Base-by-base conservation (phyloP, 2,888 invertebrate species). In the Xestia rhomboidea region DNA sequence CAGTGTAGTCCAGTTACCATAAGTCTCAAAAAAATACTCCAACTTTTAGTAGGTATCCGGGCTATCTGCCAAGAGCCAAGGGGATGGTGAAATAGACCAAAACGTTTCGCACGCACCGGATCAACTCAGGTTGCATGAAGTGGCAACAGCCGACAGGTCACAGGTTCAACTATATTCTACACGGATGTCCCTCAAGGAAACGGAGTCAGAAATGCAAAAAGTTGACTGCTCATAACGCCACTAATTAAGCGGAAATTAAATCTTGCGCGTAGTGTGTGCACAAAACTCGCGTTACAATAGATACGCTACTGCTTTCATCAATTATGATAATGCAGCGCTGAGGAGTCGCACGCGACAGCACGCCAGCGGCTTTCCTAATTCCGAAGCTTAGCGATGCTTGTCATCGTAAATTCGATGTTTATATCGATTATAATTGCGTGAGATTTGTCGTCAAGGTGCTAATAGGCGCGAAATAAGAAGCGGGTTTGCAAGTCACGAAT, bases 321-420 rank as follows among this genome's bases (percentile, higher is more conserved):
- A 96, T 96, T 96, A 96, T 95, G 95, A 93, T 95, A 95, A 96
- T 96, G 88, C 82, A 71, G 83, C 87, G 89, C 88, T 84, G 90
- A 85, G 77, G 77, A 54, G 76, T 68, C 93, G 88, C 93, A 92
- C 93, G 93, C 92, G 89, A 92, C 87, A 70, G 38, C 73, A 21
- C 73, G 68, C 80, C 88, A 74, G 85, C 86, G 87, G 94, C 95
- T 95, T 95, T 95, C 95, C 93, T 93, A 94, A 94, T 94, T 93
- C 94, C 95, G 90, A 85, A 81, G 90, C 83, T 64, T 81, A 85
- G 83, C 84, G 86, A 87, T 90, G 93, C 89, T 92, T 93, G 91
- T 86, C 89, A 89, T 87, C 89, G 88, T 90, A 89, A 88, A 89
- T 90, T 85, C 83, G 81, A 74, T 82, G 77, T 85, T 78, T 81